phyloP scores from a whole-genome alignment of 2,113 vertebrate genomes.

The Eclectus roratus region DNA sequence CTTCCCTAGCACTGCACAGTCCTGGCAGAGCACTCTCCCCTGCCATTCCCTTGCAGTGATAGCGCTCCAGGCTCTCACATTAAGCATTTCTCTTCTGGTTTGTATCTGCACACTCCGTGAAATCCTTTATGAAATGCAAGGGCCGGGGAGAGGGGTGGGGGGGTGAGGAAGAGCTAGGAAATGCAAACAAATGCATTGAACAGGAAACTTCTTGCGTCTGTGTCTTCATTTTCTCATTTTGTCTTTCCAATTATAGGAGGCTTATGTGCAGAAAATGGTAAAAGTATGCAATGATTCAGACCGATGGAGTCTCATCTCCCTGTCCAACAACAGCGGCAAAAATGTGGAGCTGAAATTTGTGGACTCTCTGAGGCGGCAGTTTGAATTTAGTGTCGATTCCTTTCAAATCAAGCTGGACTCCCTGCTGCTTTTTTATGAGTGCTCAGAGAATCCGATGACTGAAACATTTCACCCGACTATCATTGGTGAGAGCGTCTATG shows the following conservation, averaged over 20 bases:
- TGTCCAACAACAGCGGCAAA: constrained; percentile 98
- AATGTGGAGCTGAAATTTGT: constrained; percentile 99
- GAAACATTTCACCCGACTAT: constrained; percentile 97
- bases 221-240: constrained; percentile 59
- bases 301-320: constrained; percentile 98
- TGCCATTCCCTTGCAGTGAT: background rate
- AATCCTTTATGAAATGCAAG: background rate
- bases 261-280: constrained; percentile 99
- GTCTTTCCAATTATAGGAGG: constrained; percentile 84
- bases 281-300: constrained; percentile 99
- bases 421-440: constrained; percentile 96
- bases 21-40: background rate
- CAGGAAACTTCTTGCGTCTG: background rate
- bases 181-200: background rate
- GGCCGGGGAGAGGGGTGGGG: background rate
- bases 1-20: background rate
- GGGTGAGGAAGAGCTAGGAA: background rate
- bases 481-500: constrained; percentile 95
- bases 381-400: constrained; percentile 99
- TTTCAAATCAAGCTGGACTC: constrained; percentile 99
- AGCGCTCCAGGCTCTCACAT: background rate
- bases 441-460: constrained; percentile 96
- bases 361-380: constrained; percentile 95
- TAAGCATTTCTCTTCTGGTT: constrained; percentile 15
- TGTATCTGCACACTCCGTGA: background rate